phyloP scores from a whole-genome alignment of 2,888 invertebrate genomes.

The Tipula helvola region DNA sequence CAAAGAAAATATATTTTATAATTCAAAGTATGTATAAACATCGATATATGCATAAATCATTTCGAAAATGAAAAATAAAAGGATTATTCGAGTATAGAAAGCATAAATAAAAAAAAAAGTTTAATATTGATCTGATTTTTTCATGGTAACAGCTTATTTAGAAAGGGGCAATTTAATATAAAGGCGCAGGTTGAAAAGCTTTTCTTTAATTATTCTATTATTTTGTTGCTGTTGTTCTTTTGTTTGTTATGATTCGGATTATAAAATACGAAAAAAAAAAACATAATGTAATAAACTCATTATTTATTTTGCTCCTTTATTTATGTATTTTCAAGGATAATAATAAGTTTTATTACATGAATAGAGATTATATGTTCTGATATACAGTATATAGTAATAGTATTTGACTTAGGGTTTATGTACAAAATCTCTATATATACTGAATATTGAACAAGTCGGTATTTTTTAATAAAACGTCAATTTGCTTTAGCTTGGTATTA shows the following conservation, averaged over 20 bases:
- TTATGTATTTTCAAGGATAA: background rate
- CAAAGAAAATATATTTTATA: background rate
- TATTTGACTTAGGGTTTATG: background rate
- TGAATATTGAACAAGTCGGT: background rate
- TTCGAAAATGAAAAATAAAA: background rate
- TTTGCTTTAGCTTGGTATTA: background rate
- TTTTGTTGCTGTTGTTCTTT: background rate
- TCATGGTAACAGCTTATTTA: background rate
- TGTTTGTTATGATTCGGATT: background rate
- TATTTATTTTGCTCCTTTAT: background rate
- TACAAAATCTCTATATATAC: background rate
- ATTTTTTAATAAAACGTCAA: background rate
- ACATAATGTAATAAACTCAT: background rate
- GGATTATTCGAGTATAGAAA: background rate
- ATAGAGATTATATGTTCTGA: background rate
- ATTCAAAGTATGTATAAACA: background rate
- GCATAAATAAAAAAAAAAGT: background rate
- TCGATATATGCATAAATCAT: background rate
- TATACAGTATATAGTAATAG: background rate
- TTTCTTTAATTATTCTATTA: background rate
- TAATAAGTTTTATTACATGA: background rate
- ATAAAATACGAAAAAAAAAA: background rate
- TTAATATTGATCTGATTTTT: background rate
- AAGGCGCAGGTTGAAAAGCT: background rate
- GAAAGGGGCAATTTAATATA: background rate